Evolutionary conservation across 2,888 invertebrate species (phyloP).

Genomic region (Troglohyphantes excavatus): DNA sequence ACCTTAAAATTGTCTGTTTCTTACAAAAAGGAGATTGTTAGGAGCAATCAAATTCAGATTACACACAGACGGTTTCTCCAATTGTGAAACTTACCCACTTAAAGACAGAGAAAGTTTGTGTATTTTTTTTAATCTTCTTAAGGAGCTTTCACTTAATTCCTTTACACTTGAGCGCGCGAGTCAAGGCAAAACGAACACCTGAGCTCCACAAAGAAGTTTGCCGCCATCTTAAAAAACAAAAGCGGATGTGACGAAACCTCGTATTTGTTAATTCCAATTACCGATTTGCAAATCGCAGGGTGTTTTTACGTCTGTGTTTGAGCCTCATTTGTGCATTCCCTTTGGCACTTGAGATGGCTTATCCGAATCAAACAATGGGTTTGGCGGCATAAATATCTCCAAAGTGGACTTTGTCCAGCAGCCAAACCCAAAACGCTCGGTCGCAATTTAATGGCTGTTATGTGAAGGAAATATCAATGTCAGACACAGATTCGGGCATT

Average conservation of each 20-base stretch:
- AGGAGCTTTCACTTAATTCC: constrained; percentile 41
- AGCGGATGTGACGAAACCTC: constrained; percentile 52
- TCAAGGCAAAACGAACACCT: constrained; percentile 53
- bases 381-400: too few species aligned
- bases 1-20: neutral
- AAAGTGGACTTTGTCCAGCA: neutral
- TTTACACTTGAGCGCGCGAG: constrained; percentile 52
- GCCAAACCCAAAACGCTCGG: neutral
- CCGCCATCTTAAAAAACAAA: constrained; percentile 43
- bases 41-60: neutral
- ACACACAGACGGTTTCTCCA: neutral
- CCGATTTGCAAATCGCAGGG: constrained; percentile 8
- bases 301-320: neutral
- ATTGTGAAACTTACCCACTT: constrained; percentile 43
- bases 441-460: neutral
- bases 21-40: neutral
- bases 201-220: constrained; percentile 33
- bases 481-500: neutral
- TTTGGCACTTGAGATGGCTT: neutral
- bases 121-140: constrained; percentile 60
- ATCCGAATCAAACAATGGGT: constrained; percentile 10
- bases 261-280: constrained; percentile 52
- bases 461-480: neutral
- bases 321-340: constrained; percentile 8
- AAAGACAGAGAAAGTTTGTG: constrained; percentile 8